phyloP scores from a whole-genome alignment of 2,888 invertebrate species.

The Drosophila subsilvestris region DNA sequence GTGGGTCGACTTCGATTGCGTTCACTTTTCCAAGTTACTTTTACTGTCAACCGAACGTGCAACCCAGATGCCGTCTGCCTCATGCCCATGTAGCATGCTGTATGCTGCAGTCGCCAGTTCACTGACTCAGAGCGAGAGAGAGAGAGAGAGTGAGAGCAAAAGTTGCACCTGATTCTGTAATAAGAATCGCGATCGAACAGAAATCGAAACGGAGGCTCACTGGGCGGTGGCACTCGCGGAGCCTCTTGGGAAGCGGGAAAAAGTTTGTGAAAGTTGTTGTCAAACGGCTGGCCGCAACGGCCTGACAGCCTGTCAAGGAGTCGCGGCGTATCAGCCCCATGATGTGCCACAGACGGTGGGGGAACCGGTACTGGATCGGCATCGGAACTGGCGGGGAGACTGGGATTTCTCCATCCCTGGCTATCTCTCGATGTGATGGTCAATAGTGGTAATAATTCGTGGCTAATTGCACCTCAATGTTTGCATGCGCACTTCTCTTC shows the following conservation, averaged over 20 bases:
- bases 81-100: constrained; percentile 4
- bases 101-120: constrained; percentile 56
- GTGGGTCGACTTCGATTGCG: constrained; percentile 68
- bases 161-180: constrained; percentile 79
- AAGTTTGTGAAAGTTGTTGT: constrained; percentile 76
- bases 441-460: constrained; percentile 37
- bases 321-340: constrained; percentile 49
- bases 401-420: constrained; percentile 58
- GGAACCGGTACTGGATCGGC: constrained; percentile 25
- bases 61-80: constrained; percentile 46
- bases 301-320: constrained; percentile 68
- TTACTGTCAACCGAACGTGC: constrained; percentile 76
- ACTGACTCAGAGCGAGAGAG: constrained; percentile 56
- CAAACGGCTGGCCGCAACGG: constrained; percentile 32
- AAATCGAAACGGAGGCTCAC: not conserved
- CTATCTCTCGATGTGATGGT: constrained; percentile 35
- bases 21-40: constrained; percentile 75
- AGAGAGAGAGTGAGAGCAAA: constrained; percentile 62
- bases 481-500: constrained; percentile 8
- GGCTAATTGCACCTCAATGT: constrained; percentile 8
- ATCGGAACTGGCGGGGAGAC: constrained; percentile 2
- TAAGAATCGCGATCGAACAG: constrained; percentile 63
- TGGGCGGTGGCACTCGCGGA: constrained; percentile 18
- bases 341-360: constrained; percentile 36
- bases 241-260: constrained; percentile 45